phyloP scores from a whole-genome alignment of 2,113 vertebrate species.

The Kryptolebias marmoratus region DNA sequence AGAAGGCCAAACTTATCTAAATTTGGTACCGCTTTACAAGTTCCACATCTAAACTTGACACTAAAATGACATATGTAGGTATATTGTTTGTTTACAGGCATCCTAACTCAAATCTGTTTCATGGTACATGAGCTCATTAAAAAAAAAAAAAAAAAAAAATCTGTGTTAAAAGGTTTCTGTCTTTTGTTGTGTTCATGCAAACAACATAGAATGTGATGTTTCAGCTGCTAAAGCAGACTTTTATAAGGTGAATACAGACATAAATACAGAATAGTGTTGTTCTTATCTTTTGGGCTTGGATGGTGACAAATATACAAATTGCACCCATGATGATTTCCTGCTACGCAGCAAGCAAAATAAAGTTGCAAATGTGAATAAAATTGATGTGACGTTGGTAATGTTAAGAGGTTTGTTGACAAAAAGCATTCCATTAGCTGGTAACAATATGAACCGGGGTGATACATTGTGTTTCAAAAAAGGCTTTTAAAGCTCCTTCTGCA shows the following conservation, averaged over 20 bases:
- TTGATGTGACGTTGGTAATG: conserved; percentile 50
- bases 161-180: conserved; percentile 49
- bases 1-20: conserved; percentile 11
- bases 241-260: conserved; percentile 2
- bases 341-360: conserved; percentile 28
- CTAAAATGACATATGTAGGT: conserved; percentile 36
- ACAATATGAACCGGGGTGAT: conserved; percentile 30
- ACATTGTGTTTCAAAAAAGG: conserved; percentile 53
- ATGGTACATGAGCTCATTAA: conserved; percentile 47
- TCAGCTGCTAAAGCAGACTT: conserved; percentile 1
- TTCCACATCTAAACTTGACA: too few relatives aligned
- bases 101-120: conserved; percentile 50
- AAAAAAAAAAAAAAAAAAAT: conserved; percentile 4
- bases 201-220: conserved; percentile 15
- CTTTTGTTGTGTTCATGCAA: conserved; percentile 17
- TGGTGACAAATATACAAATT: conserved; percentile 43
- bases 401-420: conserved; percentile 71
- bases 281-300: conserved; percentile 36
- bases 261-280: conserved; percentile 38
- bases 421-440: conserved; percentile 61
- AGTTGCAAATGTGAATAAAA: conserved; percentile 42
- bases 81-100: conserved; percentile 43
- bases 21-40: conserved; percentile 31
- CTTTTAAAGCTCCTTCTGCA: conserved; percentile 50
- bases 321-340: conserved; percentile 15